Conservation (phyloP, 2,113 vertebrate species). For the Paracyprichromis sp. region DNA sequence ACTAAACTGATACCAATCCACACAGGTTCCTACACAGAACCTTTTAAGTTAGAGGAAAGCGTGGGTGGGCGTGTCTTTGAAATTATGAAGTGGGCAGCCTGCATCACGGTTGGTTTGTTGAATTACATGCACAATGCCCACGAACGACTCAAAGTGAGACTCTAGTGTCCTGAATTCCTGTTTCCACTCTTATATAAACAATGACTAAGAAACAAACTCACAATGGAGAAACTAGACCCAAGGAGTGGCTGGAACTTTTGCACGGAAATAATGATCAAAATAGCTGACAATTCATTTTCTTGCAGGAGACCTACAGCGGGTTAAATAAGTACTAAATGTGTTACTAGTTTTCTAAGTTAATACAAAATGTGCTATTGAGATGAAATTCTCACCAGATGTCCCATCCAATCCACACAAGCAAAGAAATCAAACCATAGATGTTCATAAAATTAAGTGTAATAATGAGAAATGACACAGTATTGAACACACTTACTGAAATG, state of each 20-base stretch:
- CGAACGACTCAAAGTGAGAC: not conserved
- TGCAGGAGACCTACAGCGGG: not conserved
- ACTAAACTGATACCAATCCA: not conserved
- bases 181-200: not conserved
- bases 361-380: not conserved
- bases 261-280: not conserved
- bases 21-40: not conserved
- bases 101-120: not conserved
- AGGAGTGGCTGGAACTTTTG: not conserved
- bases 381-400: not conserved
- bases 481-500: not conserved
- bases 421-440: not conserved
- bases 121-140: not conserved
- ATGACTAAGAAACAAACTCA: not conserved
- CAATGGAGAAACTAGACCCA: not conserved
- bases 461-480: not conserved
- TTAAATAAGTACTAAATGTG: not conserved
- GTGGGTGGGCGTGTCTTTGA: not conserved
- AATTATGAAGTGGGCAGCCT: conserved; percentile 4
- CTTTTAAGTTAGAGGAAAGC: conserved; percentile 14
- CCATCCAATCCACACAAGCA: not conserved
- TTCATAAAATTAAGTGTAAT: not conserved
- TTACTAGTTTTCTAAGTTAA: not conserved
- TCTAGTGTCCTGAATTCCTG: not conserved
- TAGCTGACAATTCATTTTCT: not conserved